Conservation (phyloP, 2,888 invertebrate genomes). For the Strigamia transsilvanica region DNA sequence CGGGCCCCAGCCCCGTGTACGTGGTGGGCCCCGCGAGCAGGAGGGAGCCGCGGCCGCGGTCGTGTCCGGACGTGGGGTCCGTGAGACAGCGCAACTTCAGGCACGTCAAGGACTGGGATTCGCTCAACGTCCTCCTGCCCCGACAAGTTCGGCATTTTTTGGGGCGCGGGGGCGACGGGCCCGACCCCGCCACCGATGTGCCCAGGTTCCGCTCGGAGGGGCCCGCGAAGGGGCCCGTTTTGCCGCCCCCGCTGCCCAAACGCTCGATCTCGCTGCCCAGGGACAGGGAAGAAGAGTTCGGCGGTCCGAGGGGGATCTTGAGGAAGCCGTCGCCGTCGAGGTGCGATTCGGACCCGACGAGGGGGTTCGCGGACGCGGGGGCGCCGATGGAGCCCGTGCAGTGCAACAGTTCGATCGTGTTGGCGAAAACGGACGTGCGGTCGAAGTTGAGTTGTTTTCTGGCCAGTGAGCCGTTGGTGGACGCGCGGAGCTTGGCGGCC, state of each 20-base stretch:
- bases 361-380: too few relatives aligned
- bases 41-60: constrained; percentile 70
- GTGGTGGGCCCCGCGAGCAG: constrained; percentile 58
- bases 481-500: constrained; percentile 13
- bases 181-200: constrained; percentile 87
- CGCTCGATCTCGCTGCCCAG: constrained; percentile 72
- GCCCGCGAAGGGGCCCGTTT: neutral
- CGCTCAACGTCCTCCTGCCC: constrained; percentile 86
- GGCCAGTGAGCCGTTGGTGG: constrained; percentile 4
- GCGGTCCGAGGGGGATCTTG: constrained; percentile 75
- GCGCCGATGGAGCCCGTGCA: constrained; percentile 20
- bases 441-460: neutral
- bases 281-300: constrained; percentile 67
- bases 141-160: constrained; percentile 81
- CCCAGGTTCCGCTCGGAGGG: constrained; percentile 67
- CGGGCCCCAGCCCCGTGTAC: too few relatives aligned
- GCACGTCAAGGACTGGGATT: constrained; percentile 93
- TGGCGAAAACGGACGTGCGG: neutral
- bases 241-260: constrained; percentile 71
- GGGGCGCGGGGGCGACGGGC: constrained; percentile 64
- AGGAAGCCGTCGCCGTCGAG: constrained; percentile 68
- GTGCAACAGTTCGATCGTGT: constrained; percentile 47
- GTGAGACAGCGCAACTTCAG: constrained; percentile 80
- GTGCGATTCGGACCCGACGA: constrained; percentile 55
- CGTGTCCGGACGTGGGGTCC: constrained; percentile 82